Evolutionary conservation across 2,797 vertebrate genomes (phyloP), one percentile per base, ranked within the genome.

Genomic region (Megalops cyprinoides): DNA sequence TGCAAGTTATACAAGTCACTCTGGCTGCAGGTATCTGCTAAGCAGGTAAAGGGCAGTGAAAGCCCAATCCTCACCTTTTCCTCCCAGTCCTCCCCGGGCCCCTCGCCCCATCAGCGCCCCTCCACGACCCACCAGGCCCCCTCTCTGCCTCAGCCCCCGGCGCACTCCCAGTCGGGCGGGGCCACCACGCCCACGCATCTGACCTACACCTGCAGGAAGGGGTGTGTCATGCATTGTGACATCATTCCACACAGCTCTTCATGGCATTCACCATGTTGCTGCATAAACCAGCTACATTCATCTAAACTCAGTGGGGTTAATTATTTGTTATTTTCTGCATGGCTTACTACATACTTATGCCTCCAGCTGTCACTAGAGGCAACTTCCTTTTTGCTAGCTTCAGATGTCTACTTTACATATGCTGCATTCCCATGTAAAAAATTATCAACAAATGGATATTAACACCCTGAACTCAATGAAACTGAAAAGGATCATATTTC

Each of bases 131-230:
- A 90, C 1, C 12, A 91, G 53, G 56, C 94, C 96, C 9, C 97
- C 98, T 25, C 97, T 91, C 2, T 92, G 85, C 78, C 94, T 84
- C 91, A 96, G 93, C 89, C 94, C 94, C 85, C 94, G 93, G 75
- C 96, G 94, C 87, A 98, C 91, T 0, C 95, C 94, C 87, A 97
- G 90, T 31, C 97, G 92, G 7, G 95, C 94, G 5, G 94, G 92
- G 0, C 94, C 75, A 0, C 96, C 97, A 5, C 97, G 93, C 15
- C 96, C 96, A 5, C 96, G 92, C 82, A 97, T 93, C 67, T 95
- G 93, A 58, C 90, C 94, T 84, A 94, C 91, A 71, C 96, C 97
- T 91, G 82, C 81, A 55, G 81, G 10, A 75, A 91, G 74, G 37
- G 8, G 48, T 23, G 42, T 48, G 37, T 14, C 20, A 42, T 18